These are phyloP conservation scores for Oscheius sp. DNA, from an alignment of 1,140 invertebrate species.

Conservation along the genomic window DNA sequence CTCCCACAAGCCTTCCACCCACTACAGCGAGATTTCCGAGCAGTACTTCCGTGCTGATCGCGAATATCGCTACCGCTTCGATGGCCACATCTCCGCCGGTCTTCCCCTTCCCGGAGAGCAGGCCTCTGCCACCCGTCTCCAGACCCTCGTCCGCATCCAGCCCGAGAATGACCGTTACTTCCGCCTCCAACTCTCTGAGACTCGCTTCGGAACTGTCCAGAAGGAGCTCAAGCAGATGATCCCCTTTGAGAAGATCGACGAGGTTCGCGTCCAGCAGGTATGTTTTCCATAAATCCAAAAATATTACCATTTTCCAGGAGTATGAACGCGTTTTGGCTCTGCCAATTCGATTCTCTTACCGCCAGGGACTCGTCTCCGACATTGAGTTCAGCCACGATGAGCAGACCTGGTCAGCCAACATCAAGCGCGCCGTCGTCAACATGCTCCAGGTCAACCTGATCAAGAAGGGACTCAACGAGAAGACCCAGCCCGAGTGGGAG, in stretches of 20 bases:
- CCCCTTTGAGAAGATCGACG: background rate
- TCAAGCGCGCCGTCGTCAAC: constrained; percentile 60
- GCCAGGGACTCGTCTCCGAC: constrained; percentile 19
- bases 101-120: constrained; percentile 18
- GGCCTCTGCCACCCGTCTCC: constrained; percentile 24
- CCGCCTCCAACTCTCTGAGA: constrained; percentile 23
- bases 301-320: constrained; percentile 18
- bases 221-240: constrained; percentile 8
- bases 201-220: too few species aligned
- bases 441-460: constrained; percentile 60
- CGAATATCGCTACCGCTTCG: constrained; percentile 33
- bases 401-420: constrained; percentile 61
- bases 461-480: constrained; percentile 29
- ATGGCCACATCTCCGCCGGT: constrained; percentile 34
- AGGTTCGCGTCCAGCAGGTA: constrained; percentile 10
- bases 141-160: constrained; percentile 24
- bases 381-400: constrained; percentile 50
- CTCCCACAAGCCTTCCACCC: background rate
- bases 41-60: constrained; percentile 9
- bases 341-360: constrained; percentile 23
- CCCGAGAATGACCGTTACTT: constrained; percentile 16
- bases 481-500: constrained; percentile 20
- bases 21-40: too few species aligned
- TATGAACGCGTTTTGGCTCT: constrained; percentile 5
- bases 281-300: constrained; percentile 16